These are phyloP conservation scores for Harpalus rufipes DNA, from an alignment of 2,888 invertebrate genomes.

Conservation along the genomic window DNA sequence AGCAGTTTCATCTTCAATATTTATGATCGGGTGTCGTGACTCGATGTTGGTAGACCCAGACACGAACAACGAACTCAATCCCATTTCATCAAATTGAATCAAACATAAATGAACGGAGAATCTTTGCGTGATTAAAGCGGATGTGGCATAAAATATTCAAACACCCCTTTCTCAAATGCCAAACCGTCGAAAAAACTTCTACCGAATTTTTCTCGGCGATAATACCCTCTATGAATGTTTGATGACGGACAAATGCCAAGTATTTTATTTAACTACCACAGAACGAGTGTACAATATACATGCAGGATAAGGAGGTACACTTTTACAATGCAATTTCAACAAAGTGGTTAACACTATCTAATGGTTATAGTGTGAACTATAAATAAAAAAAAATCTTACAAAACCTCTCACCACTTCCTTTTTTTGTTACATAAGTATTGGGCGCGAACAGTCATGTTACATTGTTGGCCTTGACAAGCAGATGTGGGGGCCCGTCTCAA, in stretches of 20 bases:
- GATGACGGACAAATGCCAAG: constrained; percentile 47
- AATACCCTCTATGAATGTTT: constrained; percentile 35
- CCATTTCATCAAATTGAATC: constrained; percentile 65
- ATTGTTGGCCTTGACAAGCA: too few relatives aligned
- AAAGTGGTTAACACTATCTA: too few relatives aligned
- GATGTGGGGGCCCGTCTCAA: too few relatives aligned
- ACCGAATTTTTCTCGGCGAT: constrained; percentile 45
- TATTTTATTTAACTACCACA: constrained; percentile 37
- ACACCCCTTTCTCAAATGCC: constrained; percentile 22
- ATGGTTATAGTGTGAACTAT: too few relatives aligned
- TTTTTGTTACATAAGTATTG: too few relatives aligned
- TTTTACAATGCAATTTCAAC: too few relatives aligned
- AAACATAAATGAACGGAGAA: constrained; percentile 64
- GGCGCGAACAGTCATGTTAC: too few relatives aligned
- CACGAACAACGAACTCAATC: constrained; percentile 56
- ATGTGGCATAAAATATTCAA: constrained; percentile 63
- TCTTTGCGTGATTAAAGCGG: constrained; percentile 64
- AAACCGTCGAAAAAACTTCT: constrained; percentile 22
- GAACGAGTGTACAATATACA: constrained; percentile 15
- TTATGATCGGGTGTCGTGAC: constrained; percentile 52
- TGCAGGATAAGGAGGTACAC: background rate
- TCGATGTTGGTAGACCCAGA: constrained; percentile 42
- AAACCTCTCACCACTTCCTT: too few relatives aligned
- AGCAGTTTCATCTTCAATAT: constrained; percentile 41
- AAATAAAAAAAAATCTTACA: too few relatives aligned